These are phyloP conservation scores for Caracal caracal DNA, from an alignment of 2,113 vertebrate species.

Conservation along the genomic window DNA sequence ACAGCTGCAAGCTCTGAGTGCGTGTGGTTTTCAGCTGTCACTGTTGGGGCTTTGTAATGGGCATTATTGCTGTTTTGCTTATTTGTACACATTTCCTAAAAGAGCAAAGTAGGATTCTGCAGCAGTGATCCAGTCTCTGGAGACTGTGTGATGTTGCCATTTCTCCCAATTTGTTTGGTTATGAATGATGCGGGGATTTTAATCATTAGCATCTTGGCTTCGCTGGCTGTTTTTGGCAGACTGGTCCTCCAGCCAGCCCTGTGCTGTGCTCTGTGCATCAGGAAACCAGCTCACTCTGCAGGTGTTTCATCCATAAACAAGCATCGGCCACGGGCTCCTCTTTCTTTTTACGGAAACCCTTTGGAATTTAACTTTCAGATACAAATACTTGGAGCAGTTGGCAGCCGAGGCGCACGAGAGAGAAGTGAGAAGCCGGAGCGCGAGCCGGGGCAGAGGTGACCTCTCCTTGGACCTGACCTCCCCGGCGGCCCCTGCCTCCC, in stretches of 20 bases:
- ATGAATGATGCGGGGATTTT: conserved; percentile 80
- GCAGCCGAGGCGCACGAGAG: conserved; percentile 93
- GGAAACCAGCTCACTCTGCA: conserved; percentile 84
- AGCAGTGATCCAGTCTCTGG: conserved; percentile 65
- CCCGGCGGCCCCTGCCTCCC: conserved; percentile 83
- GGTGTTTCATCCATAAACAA: conserved; percentile 88
- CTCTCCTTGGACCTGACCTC: conserved; percentile 94
- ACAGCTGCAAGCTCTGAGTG: conserved; percentile 72
- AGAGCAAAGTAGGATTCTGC: conserved; percentile 68
- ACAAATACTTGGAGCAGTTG: conserved; percentile 94
- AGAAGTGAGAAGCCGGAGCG: conserved; percentile 87
- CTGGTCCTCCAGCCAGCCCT: conserved; percentile 72
- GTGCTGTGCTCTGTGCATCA: conserved; percentile 74
- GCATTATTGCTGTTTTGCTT: conserved; percentile 58
- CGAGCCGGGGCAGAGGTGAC: conserved; percentile 91
- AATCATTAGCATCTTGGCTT: conserved; percentile 73
- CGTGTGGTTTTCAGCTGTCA: conserved; percentile 71
- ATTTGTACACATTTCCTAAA: conserved; percentile 75
- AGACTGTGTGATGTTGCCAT: conserved; percentile 65
- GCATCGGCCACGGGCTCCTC: conserved; percentile 82
- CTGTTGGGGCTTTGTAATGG: conserved; percentile 32
- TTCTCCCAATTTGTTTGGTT: conserved; percentile 73
- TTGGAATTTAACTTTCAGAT: conserved; percentile 93
- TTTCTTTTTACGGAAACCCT: conserved; percentile 88
- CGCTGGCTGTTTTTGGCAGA: conserved; percentile 66